phyloP scores from a whole-genome alignment of 2,888 invertebrate genomes.

The Flexamia atlantica region DNA sequence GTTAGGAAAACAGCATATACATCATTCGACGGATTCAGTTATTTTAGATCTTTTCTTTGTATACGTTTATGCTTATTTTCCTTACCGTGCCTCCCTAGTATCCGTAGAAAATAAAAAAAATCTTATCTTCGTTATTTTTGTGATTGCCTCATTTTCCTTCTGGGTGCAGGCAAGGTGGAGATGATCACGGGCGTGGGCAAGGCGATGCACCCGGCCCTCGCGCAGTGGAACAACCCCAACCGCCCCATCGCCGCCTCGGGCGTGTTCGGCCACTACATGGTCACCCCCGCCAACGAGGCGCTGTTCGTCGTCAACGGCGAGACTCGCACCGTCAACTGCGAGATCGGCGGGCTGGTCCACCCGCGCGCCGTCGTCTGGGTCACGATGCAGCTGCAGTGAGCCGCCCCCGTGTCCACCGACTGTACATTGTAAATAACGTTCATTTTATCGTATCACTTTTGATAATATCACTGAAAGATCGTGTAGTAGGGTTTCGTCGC shows the following conservation, averaged over 20 bases:
- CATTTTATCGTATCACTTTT: conserved; percentile 37
- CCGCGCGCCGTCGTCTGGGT: conserved; percentile 83
- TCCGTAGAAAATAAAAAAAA: no score
- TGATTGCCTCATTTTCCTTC: neutral
- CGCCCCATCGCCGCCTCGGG: conserved; percentile 83
- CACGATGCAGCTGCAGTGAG: conserved; percentile 78
- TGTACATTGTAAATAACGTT: conserved; percentile 50
- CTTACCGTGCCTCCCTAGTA: no score
- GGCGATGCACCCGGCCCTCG: conserved; percentile 78
- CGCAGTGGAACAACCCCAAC: conserved; percentile 82
- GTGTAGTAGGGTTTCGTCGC: conserved; percentile 11
- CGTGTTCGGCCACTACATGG: conserved; percentile 85
- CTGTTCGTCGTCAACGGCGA: conserved; percentile 85
- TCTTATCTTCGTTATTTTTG: no score
- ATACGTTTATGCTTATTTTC: no score
- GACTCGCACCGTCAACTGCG: conserved; percentile 85
- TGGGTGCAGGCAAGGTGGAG: conserved; percentile 85
- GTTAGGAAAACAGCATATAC: no score
- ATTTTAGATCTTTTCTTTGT: no score
- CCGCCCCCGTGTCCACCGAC: neutral
- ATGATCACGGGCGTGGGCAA: conserved; percentile 85
- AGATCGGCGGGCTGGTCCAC: conserved; percentile 83
- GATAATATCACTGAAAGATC: conserved; percentile 40
- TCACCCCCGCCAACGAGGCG: conserved; percentile 84
- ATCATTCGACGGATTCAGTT: no score